Percentiles rank a stretch among this genome's conserved stretches.
These are phyloP conservation scores for Ammospiza nelsoni DNA, from an alignment of 2,113 vertebrate genomes.

Conservation along the genomic window DNA sequence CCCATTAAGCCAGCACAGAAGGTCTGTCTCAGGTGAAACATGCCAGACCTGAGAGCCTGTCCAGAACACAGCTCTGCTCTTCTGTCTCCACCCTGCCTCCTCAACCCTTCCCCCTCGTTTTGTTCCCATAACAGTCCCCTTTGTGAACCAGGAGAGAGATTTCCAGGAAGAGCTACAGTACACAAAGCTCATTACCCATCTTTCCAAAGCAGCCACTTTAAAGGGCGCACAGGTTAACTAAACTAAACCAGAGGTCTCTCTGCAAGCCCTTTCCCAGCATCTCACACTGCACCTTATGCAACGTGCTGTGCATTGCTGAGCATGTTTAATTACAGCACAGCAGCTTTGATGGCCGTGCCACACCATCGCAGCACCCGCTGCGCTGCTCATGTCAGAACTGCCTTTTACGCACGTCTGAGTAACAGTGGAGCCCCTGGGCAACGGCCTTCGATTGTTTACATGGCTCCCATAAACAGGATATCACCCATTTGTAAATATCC, in stretches of 20 bases:
- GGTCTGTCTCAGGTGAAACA: background rate
- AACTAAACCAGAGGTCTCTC: background rate
- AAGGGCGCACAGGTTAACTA: background rate
- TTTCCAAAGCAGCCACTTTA: background rate
- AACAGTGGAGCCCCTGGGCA: background rate
- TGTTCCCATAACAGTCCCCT: background rate
- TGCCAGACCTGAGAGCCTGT: fast-evolving
- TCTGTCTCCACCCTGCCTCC: background rate
- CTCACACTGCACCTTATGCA: background rate
- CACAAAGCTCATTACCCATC: background rate
- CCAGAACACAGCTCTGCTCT: background rate
- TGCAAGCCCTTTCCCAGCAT: background rate
- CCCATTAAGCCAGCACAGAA: background rate
- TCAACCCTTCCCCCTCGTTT: background rate
- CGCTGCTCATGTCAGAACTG: background rate
- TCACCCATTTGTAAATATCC: conserved; percentile 29
- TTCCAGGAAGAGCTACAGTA: conserved; percentile 27
- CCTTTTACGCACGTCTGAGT: background rate
- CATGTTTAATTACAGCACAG: fast-evolving
- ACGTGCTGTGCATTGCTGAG: fast-evolving
- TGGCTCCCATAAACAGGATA: conserved; percentile 48
- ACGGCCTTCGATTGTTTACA: background rate
- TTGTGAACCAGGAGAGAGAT: background rate
- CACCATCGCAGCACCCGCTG: background rate
- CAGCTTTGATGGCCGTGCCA: background rate